phyloP scores from a whole-genome alignment of 1,140 invertebrate species.

The Zaprionus kolodkinae region DNA sequence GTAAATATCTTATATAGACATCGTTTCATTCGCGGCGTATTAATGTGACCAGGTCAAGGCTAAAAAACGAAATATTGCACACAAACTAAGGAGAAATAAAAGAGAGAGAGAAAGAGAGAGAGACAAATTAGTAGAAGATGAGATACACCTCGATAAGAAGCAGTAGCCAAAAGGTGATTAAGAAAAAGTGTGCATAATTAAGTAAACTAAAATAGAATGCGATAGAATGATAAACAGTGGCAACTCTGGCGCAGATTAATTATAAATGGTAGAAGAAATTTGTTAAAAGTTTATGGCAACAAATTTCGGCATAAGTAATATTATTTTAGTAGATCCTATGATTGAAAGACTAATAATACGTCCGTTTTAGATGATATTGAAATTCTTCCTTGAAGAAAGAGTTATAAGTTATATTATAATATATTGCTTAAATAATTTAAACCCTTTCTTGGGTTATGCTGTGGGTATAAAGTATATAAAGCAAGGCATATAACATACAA shows the following conservation, averaged over 20 bases:
- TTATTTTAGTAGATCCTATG: too few relatives aligned
- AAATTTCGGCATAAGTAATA: not conserved
- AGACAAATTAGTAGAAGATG: not conserved
- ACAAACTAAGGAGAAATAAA: not conserved
- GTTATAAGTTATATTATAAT: too few relatives aligned
- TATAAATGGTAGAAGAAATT: not conserved
- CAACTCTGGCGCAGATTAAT: not conserved
- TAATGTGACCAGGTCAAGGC: slow-evolving; percentile 26
- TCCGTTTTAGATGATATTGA: too few relatives aligned
- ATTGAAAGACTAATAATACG: too few relatives aligned
- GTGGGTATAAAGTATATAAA: too few relatives aligned
- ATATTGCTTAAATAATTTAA: too few relatives aligned
- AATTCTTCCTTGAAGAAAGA: too few relatives aligned
- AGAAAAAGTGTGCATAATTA: not conserved
- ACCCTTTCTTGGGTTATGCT: too few relatives aligned
- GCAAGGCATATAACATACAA: too few relatives aligned
- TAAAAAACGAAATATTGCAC: slow-evolving; percentile 9
- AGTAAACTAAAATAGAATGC: not conserved
- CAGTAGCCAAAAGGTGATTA: slow-evolving; percentile 1
- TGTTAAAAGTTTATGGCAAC: too few relatives aligned
- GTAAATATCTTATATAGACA: slow-evolving; percentile 5
- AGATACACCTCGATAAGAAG: not conserved
- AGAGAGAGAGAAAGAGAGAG: not conserved
- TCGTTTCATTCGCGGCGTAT: not conserved
- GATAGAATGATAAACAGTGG: not conserved